These are phyloP conservation scores for Beris morrisii DNA, from an alignment of 2,888 invertebrate genomes.

Conservation along the genomic window DNA sequence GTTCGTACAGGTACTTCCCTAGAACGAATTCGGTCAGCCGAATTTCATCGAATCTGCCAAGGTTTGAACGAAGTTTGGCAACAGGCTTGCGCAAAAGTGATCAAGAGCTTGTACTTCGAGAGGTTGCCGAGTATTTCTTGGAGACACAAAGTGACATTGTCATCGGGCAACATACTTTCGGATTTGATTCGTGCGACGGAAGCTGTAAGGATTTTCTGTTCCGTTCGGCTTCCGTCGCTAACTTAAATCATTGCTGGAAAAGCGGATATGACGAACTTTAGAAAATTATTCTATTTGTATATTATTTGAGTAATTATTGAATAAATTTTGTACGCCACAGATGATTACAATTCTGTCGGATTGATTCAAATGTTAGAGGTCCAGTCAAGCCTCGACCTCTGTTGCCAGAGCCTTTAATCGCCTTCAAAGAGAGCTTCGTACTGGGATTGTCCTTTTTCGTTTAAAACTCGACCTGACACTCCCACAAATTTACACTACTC, in stretches of 20 bases:
- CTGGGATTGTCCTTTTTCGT: no score
- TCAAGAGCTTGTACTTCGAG: conserved; percentile 23
- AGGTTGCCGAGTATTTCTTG: conserved; percentile 30
- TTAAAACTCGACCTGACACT: no score
- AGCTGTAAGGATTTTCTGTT: conserved; percentile 10
- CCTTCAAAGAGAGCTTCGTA: no score
- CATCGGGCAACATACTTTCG: conserved; percentile 11
- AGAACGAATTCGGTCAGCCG: not conserved
- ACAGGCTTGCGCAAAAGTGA: not conserved
- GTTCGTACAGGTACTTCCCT: not conserved
- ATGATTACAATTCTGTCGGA: no score
- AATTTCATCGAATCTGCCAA: not conserved
- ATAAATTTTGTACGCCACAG: no score
- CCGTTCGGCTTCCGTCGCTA: conserved; percentile 15
- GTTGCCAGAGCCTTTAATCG: no score
- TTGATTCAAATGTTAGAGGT: no score
- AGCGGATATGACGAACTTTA: not conserved
- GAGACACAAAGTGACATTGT: conserved; percentile 34
- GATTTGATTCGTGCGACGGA: conserved; percentile 5
- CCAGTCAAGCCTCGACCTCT: no score
- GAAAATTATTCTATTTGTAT: no score
- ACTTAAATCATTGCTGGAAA: conserved; percentile 2
- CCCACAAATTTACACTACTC: no score
- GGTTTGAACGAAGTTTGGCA: not conserved
- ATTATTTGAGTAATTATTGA: no score